Evolutionary conservation across 53 echinoderm and acorn worm species (phyloP).

Genomic region (Temnopleurus reevesii): DNA sequence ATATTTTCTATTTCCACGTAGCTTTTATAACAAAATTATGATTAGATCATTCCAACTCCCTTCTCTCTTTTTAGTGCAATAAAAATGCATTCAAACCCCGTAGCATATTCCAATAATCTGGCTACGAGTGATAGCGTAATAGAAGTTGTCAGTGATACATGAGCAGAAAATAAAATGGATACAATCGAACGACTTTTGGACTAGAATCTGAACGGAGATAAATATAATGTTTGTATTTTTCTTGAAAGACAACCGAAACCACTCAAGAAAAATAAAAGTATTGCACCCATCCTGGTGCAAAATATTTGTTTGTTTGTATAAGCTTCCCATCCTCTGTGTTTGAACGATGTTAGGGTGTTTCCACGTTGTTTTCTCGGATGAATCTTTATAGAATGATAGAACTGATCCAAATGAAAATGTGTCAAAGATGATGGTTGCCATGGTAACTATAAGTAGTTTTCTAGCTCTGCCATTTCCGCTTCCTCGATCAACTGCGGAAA

Average conservation of each 20-base stretch:
- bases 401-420: not conserved
- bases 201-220: not conserved
- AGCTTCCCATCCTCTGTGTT: not conserved
- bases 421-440: not conserved
- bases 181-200: not conserved
- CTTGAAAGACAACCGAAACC: slow-evolving; percentile 41
- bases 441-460: slow-evolving; percentile 37
- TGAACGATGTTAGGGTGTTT: too few relatives aligned
- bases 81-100: not conserved
- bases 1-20: slow-evolving; percentile 16
- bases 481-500: slow-evolving; percentile 18
- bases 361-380: slow-evolving; percentile 6
- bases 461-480: slow-evolving; percentile 22
- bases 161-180: not conserved
- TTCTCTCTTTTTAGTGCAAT: not conserved
- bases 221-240: not conserved
- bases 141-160: not conserved
- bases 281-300: not conserved
- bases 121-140: not conserved
- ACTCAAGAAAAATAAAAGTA: slow-evolving; percentile 35
- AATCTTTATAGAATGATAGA: not conserved
- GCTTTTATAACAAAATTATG: slow-evolving; percentile 15
- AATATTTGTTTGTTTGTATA: not conserved
- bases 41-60: not conserved
- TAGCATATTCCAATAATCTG: not conserved